Evolutionary conservation across 92 coral and sea anemone species (phyloP).

Genomic region (Zoanthus solanderi): DNA sequence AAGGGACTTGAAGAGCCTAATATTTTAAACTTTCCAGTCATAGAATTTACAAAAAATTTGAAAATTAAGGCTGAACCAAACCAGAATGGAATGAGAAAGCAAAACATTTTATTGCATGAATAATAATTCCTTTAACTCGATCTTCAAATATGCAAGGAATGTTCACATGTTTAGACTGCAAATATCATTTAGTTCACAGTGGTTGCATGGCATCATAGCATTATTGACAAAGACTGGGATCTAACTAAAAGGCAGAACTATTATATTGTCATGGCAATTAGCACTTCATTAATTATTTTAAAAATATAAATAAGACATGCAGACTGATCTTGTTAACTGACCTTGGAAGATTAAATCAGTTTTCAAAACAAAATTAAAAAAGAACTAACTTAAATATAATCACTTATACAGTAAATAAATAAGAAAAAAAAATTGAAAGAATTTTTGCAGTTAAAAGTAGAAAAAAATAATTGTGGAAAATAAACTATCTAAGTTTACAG

Average conservation of each 20-base stretch:
- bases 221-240: constrained; percentile 11
- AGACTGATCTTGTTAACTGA: background rate
- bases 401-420: background rate
- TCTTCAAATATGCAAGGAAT: constrained; percentile 42
- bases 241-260: background rate
- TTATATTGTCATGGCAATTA: background rate
- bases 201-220: constrained; percentile 21
- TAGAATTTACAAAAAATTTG: background rate
- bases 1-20: background rate
- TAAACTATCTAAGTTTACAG: too few species aligned
- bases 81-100: background rate
- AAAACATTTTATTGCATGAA: background rate
- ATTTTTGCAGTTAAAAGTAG: background rate
- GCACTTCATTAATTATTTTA: background rate
- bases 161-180: constrained; percentile 35
- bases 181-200: constrained; percentile 19
- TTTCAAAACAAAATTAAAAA: background rate
- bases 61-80: background rate
- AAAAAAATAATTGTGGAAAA: too few species aligned
- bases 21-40: background rate
- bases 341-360: background rate
- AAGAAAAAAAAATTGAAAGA: background rate
- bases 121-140: background rate
- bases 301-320: background rate
- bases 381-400: background rate